Conservation (phyloP, 2,113 vertebrate genomes). For the Datnioides undecimradiatus region DNA sequence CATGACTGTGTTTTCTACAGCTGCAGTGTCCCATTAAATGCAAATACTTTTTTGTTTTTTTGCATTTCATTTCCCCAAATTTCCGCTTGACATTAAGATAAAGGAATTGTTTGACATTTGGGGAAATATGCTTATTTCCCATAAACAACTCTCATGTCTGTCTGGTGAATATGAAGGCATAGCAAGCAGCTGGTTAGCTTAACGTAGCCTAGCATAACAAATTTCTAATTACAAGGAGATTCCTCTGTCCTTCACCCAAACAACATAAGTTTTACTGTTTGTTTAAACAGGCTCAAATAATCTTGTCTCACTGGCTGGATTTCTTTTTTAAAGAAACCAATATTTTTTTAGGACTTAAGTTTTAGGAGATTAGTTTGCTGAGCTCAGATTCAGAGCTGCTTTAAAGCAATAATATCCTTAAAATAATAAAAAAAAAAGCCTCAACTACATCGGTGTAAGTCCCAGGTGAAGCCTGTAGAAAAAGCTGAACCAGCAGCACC, state of each 20-base stretch:
- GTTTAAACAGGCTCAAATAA: conserved; percentile 13
- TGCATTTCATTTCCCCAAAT: neutral
- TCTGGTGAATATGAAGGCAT: too few relatives aligned
- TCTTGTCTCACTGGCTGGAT: neutral
- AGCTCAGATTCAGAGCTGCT: conserved; percentile 34
- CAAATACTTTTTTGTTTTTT: neutral
- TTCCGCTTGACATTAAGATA: neutral
- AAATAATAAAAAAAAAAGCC: conserved; percentile 42
- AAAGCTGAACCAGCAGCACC: conserved; percentile 51
- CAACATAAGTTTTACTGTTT: conserved; percentile 16
- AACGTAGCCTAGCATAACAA: too few relatives aligned
- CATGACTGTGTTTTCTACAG: neutral
- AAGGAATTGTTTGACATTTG: neutral
- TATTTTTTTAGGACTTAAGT: conserved; percentile 19
- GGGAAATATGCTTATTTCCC: too few relatives aligned
- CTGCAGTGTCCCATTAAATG: neutral
- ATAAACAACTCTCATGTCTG: too few relatives aligned
- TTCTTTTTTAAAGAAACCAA: conserved; percentile 18
- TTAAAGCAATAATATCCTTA: conserved; percentile 48
- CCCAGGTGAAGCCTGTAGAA: conserved; percentile 37
- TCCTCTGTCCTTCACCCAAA: conserved; percentile 26
- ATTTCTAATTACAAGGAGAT: neutral
- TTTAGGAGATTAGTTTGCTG: conserved; percentile 49
- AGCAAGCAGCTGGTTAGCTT: too few relatives aligned
- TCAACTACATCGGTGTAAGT: conserved; percentile 43